These are phyloP conservation scores for Cylloceria caligata DNA, from an alignment of 2,888 invertebrate genomes.

Conservation along the genomic window DNA sequence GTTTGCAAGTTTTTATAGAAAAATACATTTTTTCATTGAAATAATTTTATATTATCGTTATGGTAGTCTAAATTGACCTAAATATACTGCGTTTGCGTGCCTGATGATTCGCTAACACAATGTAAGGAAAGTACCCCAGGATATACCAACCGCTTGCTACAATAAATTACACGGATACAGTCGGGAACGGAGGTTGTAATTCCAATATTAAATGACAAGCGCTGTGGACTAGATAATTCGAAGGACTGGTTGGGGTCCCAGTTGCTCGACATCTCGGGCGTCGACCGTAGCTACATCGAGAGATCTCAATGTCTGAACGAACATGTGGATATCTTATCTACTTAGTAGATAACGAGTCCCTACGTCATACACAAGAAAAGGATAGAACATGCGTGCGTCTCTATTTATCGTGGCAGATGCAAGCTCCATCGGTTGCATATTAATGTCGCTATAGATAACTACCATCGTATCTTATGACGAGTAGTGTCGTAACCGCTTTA, in stretches of 20 bases:
- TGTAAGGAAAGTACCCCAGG: background rate
- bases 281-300: constrained; percentile 22
- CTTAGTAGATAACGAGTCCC: background rate
- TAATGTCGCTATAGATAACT: background rate
- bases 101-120: background rate
- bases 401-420: background rate
- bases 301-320: constrained; percentile 21
- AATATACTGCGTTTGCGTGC: background rate
- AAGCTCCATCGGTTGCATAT: background rate
- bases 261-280: too few species aligned
- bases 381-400: background rate
- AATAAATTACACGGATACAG: background rate
- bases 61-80: background rate
- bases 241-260: too few species aligned
- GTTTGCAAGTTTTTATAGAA: background rate
- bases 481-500: background rate
- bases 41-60: background rate
- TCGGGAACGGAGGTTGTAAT: background rate
- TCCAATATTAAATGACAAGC: constrained; percentile 30
- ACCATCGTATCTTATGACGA: background rate
- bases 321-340: constrained; percentile 32
- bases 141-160: background rate
- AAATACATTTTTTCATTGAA: background rate
- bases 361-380: background rate
- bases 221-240: background rate